Base-by-base conservation (phyloP, 2,797 vertebrate species). In the Calcarius lapponicus region DNA sequence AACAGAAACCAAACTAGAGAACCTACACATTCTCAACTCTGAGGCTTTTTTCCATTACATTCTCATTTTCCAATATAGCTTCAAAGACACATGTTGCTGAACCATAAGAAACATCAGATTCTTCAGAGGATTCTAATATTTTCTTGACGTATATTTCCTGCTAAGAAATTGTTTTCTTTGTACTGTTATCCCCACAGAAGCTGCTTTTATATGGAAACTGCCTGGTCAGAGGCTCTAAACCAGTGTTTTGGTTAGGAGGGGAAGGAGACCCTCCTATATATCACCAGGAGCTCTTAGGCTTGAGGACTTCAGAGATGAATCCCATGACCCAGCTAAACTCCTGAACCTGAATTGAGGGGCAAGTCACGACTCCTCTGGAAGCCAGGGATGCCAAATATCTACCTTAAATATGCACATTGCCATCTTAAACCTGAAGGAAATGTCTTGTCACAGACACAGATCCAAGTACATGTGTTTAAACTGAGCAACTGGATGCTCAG, bases 381-480 rank as follows among this genome's bases (percentile, higher is more conserved):
- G 56, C 10, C 69, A 84, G 61, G 40, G 34, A 73, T 34, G 47
- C 29, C 40, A 88, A 72, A 62, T 16, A 20, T 17, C 34, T 58
- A 31, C 69, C 19, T 54, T 38, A 70, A 57, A 80, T 11, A 57
- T 13, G 51, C 24, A 76, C 29, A 75, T 29, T 3, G 8, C 16
- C 36, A 11, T n/a, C 47, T 43, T 72, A 29, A 48, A 29, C 29
- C 45, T 19, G 31, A 69, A 54, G 48, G 43, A 69, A 16, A 17
- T 17, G 20, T 3, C 17, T 8, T 64, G 25, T 40, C 18, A 56
- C 26, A 74, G 43, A 25, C 11, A 34, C 0, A 0, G 60, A 51
- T 61, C 56, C 32, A 73, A 76, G 38, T 11, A 22, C 9, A 10
- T 1, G 10, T 13, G 7, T 51, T 72, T 76, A 45, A 65, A 48